phyloP scores from a whole-genome alignment of 2,888 invertebrate species.

The Tenthredo mesomela region DNA sequence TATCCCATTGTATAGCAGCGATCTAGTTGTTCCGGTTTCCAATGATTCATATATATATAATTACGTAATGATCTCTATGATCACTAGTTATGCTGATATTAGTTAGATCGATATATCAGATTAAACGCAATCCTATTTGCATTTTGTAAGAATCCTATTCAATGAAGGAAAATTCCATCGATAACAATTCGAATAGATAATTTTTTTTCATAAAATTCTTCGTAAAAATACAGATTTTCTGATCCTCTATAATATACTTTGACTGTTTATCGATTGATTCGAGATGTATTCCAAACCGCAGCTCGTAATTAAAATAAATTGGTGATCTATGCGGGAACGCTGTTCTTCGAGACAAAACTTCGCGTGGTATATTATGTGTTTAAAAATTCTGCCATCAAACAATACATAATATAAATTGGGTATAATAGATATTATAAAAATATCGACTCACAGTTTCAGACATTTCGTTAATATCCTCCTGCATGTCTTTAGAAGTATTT shows the following conservation, averaged over 20 bases:
- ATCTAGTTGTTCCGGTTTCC: not conserved
- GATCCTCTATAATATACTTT: not conserved
- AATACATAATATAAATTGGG: not conserved
- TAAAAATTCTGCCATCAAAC: not conserved
- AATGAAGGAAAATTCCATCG: not conserved
- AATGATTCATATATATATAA: not conserved
- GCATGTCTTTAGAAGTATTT: conserved; percentile 13
- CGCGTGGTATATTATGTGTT: not conserved
- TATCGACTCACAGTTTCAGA: conserved; percentile 20
- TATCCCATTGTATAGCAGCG: not conserved
- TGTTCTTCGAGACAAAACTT: not conserved
- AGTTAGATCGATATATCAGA: not conserved
- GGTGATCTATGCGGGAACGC: not conserved
- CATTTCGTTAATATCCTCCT: conserved; percentile 28
- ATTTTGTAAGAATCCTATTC: not conserved
- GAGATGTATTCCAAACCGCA: not conserved
- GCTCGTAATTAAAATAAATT: not conserved
- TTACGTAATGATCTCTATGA: not conserved
- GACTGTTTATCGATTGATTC: not conserved
- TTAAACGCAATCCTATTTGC: not conserved
- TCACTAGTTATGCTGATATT: not conserved
- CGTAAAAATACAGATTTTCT: not conserved
- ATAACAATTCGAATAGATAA: not conserved
- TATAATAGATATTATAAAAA: not conserved
- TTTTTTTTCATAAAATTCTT: not conserved